Conservation (phyloP, 2,888 invertebrate species). For the Drosophila birchii region DNA sequence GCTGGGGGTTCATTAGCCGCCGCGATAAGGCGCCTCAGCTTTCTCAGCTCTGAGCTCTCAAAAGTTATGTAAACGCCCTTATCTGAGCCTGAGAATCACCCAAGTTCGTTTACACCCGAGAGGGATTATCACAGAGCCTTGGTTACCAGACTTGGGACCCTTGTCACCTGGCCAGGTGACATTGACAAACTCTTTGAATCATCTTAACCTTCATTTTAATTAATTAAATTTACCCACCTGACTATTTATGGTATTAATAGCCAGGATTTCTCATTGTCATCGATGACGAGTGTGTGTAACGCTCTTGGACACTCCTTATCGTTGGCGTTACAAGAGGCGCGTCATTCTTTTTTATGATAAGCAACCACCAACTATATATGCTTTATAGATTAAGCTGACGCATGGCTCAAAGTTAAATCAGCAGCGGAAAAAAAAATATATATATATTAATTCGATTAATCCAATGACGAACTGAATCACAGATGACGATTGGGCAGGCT, state of each 20-base stretch:
- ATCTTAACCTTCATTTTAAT: constrained; percentile 9
- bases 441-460: constrained; percentile 30
- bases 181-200: constrained; percentile 18
- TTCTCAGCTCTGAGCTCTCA: constrained; percentile 6
- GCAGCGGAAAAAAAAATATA: constrained; percentile 1
- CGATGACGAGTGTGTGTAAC: constrained; percentile 17
- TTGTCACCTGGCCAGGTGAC: constrained; percentile 16
- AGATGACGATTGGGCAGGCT: background rate
- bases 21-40: constrained; percentile 28
- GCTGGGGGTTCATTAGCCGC: constrained; percentile 45
- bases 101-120: constrained; percentile 30
- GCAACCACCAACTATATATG: constrained; percentile 6
- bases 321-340: constrained; percentile 27
- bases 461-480: constrained; percentile 10
- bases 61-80: constrained; percentile 36
- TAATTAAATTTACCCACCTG: constrained; percentile 31
- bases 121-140: constrained; percentile 25
- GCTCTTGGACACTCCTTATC: constrained; percentile 27
- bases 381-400: constrained; percentile 37
- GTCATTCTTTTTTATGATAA: constrained; percentile 32
- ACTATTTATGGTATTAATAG: constrained; percentile 27
- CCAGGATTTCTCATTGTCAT: constrained; percentile 9
- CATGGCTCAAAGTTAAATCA: constrained; percentile 29
- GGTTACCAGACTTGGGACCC: constrained; percentile 7
- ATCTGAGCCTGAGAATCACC: constrained; percentile 10